Evolutionary conservation across 1,140 invertebrate genomes (phyloP).

Genomic region (Alviniconcha marisindica): DNA sequence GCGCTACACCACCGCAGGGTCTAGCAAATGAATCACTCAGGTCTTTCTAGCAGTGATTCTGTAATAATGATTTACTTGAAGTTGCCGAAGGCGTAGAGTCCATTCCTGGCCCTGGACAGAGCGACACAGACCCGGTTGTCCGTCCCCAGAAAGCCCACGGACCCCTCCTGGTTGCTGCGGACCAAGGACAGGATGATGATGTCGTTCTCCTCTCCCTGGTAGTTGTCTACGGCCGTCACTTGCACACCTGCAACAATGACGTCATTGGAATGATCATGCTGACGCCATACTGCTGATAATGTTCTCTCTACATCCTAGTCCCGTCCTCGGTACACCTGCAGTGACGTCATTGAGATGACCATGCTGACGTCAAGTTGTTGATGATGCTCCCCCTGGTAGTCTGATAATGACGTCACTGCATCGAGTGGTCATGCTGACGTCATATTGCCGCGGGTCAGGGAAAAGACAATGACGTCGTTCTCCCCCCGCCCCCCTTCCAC

Average conservation of each 20-base stretch:
- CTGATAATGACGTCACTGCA: no score
- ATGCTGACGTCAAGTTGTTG: no score
- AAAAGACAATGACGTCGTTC: no score
- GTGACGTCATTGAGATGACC: background rate
- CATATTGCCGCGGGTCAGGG: no score
- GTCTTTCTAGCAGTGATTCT: no score
- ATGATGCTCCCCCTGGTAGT: no score
- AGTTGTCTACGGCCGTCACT: constrained; percentile 85
- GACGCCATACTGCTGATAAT: no score
- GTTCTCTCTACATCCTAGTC: no score
- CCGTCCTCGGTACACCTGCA: constrained; percentile 78
- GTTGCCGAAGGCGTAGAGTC: constrained; percentile 84
- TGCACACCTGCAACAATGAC: constrained; percentile 49
- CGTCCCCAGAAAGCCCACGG: constrained; percentile 86
- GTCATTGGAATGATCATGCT: background rate
- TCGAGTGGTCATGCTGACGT: no score
- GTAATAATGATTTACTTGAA: constrained; percentile 79
- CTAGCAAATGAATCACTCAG: no score
- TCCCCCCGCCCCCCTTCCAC: no score
- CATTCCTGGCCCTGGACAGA: constrained; percentile 87
- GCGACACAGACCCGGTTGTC: constrained; percentile 90
- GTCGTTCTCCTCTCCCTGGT: constrained; percentile 86
- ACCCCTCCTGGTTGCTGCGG: constrained; percentile 80
- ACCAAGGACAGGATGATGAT: constrained; percentile 90
- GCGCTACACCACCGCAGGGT: no score